Evolutionary conservation across 1,140 invertebrate species (phyloP).

Genomic region (Drosophila pachea): DNA sequence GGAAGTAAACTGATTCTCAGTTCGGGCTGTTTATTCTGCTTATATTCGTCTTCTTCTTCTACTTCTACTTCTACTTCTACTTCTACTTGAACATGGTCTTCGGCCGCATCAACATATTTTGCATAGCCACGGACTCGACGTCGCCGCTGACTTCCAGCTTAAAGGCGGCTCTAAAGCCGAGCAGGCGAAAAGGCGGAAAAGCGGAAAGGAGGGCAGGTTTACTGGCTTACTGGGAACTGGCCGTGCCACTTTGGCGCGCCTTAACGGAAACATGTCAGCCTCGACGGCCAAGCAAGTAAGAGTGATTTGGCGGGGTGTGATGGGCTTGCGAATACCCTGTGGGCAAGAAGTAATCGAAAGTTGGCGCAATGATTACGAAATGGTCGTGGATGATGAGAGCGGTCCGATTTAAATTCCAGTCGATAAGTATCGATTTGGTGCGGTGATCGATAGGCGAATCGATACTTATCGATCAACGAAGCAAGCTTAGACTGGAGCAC

Average conservation of each 20-base stretch:
- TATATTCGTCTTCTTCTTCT: no score
- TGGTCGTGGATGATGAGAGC: no score
- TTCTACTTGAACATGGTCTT: no score
- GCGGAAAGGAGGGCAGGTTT: background rate
- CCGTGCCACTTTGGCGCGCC: constrained; percentile 72
- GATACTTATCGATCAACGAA: background rate
- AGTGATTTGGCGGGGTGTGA: background rate
- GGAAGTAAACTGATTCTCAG: constrained; percentile 56
- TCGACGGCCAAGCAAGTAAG: constrained; percentile 34
- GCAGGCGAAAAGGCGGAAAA: background rate
- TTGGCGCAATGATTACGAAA: no score
- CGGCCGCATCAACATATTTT: constrained; percentile 47
- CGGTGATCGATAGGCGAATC: background rate
- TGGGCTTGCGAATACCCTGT: background rate
- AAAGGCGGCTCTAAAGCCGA: constrained; percentile 15
- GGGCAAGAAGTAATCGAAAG: no score
- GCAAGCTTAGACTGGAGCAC: background rate
- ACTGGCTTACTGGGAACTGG: constrained; percentile 34
- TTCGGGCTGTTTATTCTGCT: background rate
- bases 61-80: no score
- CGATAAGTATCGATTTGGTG: no score
- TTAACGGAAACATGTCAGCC: constrained; percentile 72
- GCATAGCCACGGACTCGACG: constrained; percentile 49
- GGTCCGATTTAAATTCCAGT: no score
- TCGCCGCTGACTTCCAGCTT: constrained; percentile 13